Conservation (phyloP, 2,888 invertebrate genomes). For the Chloroclystis v-ata region DNA sequence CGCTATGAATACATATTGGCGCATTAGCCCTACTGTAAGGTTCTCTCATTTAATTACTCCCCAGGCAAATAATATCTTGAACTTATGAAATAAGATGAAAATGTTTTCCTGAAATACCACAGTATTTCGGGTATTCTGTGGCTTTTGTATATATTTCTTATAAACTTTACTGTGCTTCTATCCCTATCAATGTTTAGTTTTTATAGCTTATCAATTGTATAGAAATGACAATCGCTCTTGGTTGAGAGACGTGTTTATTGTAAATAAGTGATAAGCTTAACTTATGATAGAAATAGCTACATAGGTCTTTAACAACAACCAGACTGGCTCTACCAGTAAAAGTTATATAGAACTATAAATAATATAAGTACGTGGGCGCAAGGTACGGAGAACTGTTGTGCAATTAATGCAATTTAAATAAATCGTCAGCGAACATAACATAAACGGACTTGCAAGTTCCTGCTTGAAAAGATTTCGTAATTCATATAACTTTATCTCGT, state of each 20-base stretch:
- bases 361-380: slow-evolving; percentile 45
- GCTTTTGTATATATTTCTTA: too few species aligned
- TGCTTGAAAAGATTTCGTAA: slow-evolving; percentile 1
- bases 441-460: slow-evolving; percentile 8
- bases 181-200: too few species aligned
- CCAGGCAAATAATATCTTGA: slow-evolving; percentile 15
- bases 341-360: slow-evolving; percentile 21
- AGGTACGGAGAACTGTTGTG: slow-evolving; percentile 43
- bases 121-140: too few species aligned
- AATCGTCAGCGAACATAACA: slow-evolving; percentile 26
- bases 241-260: too few species aligned
- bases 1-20: slow-evolving; percentile 70
- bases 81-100: slow-evolving; percentile 6
- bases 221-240: too few species aligned
- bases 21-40: slow-evolving; percentile 52
- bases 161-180: too few species aligned
- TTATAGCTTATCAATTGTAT: too few species aligned
- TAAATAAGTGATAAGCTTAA: too few species aligned
- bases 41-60: slow-evolving; percentile 54
- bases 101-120: background rate
- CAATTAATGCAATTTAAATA: slow-evolving; percentile 39
- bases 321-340: too few species aligned
- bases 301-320: too few species aligned
- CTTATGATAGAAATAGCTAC: too few species aligned
- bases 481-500: background rate